These are phyloP conservation scores for Paraescarpia echinospica DNA, from an alignment of 1,140 invertebrate genomes.

Conservation along the genomic window DNA sequence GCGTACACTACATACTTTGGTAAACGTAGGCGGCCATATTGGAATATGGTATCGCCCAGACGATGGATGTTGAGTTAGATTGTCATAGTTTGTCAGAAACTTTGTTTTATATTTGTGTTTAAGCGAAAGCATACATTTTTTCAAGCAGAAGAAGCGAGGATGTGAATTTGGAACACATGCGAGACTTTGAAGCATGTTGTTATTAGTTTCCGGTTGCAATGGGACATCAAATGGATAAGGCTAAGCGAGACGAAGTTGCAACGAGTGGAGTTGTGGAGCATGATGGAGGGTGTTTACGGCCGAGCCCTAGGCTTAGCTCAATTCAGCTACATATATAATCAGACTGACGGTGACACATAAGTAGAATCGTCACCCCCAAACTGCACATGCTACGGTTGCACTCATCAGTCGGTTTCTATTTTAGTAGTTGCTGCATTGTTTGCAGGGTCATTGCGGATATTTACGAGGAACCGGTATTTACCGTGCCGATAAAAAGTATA, in stretches of 20 bases:
- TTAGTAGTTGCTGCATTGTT: not conserved
- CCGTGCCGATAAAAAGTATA: not conserved
- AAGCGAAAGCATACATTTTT: not conserved
- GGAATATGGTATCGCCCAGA: not conserved
- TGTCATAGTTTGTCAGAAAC: not conserved
- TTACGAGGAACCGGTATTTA: not conserved
- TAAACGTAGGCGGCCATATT: not conserved
- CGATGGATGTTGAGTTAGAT: not conserved
- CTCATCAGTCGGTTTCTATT: not conserved
- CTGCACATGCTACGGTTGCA: not conserved
- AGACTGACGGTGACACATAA: not conserved
- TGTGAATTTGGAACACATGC: not conserved
- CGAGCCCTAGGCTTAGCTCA: not conserved
- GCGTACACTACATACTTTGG: not conserved
- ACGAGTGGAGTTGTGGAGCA: not conserved
- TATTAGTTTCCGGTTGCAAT: not conserved
- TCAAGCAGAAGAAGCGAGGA: not conserved
- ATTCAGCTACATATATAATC: not conserved
- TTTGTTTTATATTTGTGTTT: conserved; percentile 1
- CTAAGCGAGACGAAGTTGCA: not conserved
- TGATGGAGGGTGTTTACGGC: not conserved
- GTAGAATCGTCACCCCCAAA: not conserved
- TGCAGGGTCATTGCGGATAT: not conserved
- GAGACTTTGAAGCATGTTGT: not conserved
- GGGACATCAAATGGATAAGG: not conserved